These are phyloP conservation scores for Helicorthomorpha holstii DNA, from an alignment of 1,140 invertebrate genomes.

Conservation along the genomic window DNA sequence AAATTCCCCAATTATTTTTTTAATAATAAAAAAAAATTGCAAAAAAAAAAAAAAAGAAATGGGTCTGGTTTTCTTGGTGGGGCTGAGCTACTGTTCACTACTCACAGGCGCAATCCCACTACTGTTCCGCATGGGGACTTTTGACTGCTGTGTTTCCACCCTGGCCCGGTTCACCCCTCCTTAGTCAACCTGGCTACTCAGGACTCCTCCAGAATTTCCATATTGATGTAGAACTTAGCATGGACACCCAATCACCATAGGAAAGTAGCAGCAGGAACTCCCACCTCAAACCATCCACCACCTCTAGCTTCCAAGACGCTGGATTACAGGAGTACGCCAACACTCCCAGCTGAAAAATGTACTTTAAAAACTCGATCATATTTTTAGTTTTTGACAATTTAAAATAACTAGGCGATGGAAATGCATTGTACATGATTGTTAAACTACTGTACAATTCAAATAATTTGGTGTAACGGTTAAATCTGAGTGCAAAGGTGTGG, in stretches of 20 bases:
- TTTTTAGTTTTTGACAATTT: too few relatives aligned
- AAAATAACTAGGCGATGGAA: too few relatives aligned
- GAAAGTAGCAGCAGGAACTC: constrained; percentile 23
- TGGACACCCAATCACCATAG: constrained; percentile 38
- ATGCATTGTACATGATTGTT: too few relatives aligned
- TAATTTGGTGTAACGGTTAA: too few relatives aligned
- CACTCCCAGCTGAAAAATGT: constrained; percentile 49
- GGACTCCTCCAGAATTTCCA: constrained; percentile 64
- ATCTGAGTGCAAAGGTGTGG: too few relatives aligned
- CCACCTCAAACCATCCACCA: constrained; percentile 74
- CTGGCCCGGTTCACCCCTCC: constrained; percentile 90
- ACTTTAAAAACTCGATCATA: too few relatives aligned
- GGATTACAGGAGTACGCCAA: constrained; percentile 83
- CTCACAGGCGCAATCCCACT: constrained; percentile 93
- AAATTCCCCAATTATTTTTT: too few relatives aligned
- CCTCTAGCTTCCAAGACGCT: constrained; percentile 72
- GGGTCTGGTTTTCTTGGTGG: constrained; percentile 64
- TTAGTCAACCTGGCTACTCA: constrained; percentile 63
- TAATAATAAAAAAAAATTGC: too few relatives aligned
- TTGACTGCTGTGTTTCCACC: constrained; percentile 91
- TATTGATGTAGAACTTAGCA: constrained; percentile 72
- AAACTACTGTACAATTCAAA: too few relatives aligned
- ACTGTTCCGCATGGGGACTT: constrained; percentile 89
- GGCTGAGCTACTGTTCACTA: constrained; percentile 57
- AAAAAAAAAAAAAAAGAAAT: constrained; percentile 42